Evolutionary conservation across 2,113 vertebrate species (phyloP).

Genomic region (Tenrec ecaudatus): DNA sequence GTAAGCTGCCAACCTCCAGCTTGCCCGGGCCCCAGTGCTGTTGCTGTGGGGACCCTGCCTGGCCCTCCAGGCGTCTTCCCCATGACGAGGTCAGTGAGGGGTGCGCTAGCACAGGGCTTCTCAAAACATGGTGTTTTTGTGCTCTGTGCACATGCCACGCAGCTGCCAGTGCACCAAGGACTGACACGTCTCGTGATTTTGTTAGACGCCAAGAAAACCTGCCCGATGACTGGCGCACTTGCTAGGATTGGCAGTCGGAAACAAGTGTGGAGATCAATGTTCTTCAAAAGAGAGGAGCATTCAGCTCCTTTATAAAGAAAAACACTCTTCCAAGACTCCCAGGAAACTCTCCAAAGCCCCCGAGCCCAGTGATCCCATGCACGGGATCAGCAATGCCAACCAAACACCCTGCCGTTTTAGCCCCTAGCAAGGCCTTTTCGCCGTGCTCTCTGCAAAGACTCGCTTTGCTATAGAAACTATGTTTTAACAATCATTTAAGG

Average conservation of each 20-base stretch:
- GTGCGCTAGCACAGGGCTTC: neutral
- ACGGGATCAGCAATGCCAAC: neutral
- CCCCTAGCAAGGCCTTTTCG: neutral
- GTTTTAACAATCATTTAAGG: neutral
- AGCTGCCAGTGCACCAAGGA: too few species aligned
- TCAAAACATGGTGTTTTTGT: neutral
- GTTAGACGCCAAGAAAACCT: slow-evolving; percentile 8
- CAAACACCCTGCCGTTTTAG: too few species aligned
- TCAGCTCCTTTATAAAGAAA: slow-evolving; percentile 14
- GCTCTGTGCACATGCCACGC: neutral
- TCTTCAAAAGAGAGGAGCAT: neutral
- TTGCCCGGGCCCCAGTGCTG: neutral
- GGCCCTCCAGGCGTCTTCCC: neutral
- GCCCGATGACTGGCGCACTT: neutral
- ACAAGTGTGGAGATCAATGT: neutral
- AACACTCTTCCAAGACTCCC: neutral
- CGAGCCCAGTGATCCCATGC: neutral
- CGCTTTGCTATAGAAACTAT: neutral
- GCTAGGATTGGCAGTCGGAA: neutral
- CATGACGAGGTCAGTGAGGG: neutral
- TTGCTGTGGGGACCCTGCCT: neutral
- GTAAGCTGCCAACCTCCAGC: neutral
- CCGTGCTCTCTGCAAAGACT: neutral
- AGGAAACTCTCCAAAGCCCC: neutral
- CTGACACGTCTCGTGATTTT: neutral